phyloP scores from a whole-genome alignment of 2,797 vertebrate species.

The Periophthalmus magnuspinnatus region DNA sequence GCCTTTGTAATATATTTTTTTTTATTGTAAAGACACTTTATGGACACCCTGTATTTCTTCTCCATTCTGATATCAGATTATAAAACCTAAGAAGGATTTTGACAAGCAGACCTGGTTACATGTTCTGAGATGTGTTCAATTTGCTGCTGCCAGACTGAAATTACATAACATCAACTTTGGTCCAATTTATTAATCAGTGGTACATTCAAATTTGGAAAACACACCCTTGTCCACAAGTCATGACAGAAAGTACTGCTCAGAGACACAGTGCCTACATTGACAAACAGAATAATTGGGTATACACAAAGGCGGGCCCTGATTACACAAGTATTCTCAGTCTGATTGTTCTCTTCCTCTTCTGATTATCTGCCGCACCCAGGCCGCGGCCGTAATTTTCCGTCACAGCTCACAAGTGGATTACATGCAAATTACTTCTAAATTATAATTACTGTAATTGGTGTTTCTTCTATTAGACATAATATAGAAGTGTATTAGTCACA shows the following conservation, averaged over 20 bases:
- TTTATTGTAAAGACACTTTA: too few relatives aligned
- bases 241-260: background rate
- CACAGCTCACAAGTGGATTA: slow-evolving; percentile 8
- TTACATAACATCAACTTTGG: background rate
- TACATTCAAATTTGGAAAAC: background rate
- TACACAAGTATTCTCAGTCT: slow-evolving; percentile 2
- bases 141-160: background rate
- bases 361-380: slow-evolving; percentile 5
- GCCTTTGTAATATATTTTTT: too few relatives aligned
- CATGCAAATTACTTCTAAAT: slow-evolving; percentile 5
- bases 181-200: background rate
- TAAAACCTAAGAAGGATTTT: background rate
- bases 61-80: background rate
- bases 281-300: slow-evolving; percentile 9
- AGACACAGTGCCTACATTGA: slow-evolving; percentile 3
- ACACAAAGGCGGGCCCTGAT: background rate
- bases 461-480: slow-evolving; percentile 12
- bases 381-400: background rate
- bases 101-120: background rate
- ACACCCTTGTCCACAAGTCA: background rate
- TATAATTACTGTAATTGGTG: slow-evolving; percentile 11
- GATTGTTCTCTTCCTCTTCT: slow-evolving; percentile 6
- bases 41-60: background rate
- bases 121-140: background rate
- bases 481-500: background rate